Evolutionary conservation across 2,797 vertebrate species (phyloP).

Genomic region (Dromococcyx pavoninus): DNA sequence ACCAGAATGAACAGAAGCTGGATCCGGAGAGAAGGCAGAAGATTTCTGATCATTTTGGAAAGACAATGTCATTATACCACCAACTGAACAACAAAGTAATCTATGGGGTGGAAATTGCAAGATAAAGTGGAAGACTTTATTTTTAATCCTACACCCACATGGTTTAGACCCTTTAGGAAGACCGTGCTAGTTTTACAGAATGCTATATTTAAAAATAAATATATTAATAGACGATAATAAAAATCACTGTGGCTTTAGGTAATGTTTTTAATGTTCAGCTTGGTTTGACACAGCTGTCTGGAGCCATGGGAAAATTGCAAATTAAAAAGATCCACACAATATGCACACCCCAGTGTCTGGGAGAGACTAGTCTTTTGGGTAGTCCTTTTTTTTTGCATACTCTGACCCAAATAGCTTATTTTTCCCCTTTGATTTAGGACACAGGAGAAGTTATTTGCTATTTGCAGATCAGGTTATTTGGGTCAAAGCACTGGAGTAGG

Average conservation of each 20-base stretch:
- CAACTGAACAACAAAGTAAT: neutral
- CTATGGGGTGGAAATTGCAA: neutral
- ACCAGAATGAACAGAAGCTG: slow-evolving; percentile 16
- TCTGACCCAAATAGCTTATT: slow-evolving; percentile 71
- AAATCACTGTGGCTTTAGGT: slow-evolving; percentile 50
- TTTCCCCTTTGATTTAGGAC: slow-evolving; percentile 59
- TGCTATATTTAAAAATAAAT: slow-evolving; percentile 17
- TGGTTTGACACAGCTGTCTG: slow-evolving; percentile 62
- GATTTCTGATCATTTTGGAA: slow-evolving; percentile 53
- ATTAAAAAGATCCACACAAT: slow-evolving; percentile 65
- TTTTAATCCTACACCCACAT: neutral
- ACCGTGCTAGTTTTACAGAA: neutral
- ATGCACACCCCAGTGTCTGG: slow-evolving; percentile 49
- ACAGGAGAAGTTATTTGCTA: slow-evolving; percentile 59
- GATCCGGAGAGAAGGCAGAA: slow-evolving; percentile 22
- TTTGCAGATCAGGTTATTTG: slow-evolving; percentile 68
- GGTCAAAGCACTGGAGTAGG: slow-evolving; percentile 51
- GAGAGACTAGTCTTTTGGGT: slow-evolving; percentile 53
- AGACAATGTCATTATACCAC: slow-evolving; percentile 8
- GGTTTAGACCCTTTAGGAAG: neutral
- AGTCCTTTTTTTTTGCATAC: neutral
- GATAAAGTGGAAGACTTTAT: neutral
- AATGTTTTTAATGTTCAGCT: slow-evolving; percentile 60
- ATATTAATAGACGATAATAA: slow-evolving; percentile 34
- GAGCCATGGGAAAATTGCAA: slow-evolving; percentile 66